Percentiles rank a stretch among this genome's conserved stretches.
Evolutionary conservation across 2,113 vertebrate species (phyloP).

Genomic region (Hippocampus barbouri): DNA sequence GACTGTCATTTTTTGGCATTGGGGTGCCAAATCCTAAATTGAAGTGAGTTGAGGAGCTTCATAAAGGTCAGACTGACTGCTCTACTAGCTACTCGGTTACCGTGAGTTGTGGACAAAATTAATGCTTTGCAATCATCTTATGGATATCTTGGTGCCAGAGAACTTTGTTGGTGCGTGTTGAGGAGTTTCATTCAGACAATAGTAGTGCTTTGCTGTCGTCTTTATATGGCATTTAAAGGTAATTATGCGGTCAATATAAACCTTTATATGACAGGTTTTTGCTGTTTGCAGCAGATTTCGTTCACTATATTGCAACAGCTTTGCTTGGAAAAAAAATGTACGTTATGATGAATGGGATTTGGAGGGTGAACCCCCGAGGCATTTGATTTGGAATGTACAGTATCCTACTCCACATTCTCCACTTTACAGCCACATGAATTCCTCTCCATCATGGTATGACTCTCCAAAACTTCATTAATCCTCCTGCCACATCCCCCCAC

Average conservation of each 20-base stretch:
- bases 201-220: too few species aligned
- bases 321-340: too few species aligned
- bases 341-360: too few species aligned
- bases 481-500: not conserved
- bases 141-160: not conserved
- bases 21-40: not conserved
- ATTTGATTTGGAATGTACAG: too few species aligned
- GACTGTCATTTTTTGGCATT: not conserved
- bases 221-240: too few species aligned
- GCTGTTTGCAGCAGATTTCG: too few species aligned
- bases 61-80: not conserved
- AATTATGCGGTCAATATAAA: too few species aligned
- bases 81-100: too few species aligned
- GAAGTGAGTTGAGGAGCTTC: not conserved
- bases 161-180: not conserved
- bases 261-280: too few species aligned
- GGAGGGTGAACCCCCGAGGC: too few species aligned
- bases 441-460: not conserved
- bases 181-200: not conserved
- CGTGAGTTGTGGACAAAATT: not conserved
- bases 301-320: too few species aligned
- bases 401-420: too few species aligned
- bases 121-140: not conserved
- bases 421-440: slow-evolving; percentile 6
- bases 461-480: not conserved